A percentile compares a stretch with the other conserved stretches of the same genome.
Evolutionary conservation across 2,113 vertebrate genomes (phyloP).

Genomic region (Harpagus bidentatus): DNA sequence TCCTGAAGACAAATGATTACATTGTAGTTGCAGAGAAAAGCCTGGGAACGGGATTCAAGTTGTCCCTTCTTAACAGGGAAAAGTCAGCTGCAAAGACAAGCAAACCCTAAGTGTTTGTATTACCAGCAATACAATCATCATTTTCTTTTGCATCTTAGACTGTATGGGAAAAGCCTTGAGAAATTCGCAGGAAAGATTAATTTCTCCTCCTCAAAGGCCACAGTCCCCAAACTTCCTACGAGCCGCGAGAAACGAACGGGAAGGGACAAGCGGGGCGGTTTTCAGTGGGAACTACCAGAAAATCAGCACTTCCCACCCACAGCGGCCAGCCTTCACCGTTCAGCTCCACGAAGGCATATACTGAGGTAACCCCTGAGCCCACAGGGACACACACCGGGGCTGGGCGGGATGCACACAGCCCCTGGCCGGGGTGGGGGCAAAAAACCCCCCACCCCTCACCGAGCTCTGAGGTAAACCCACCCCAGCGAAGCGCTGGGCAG

Average conservation of each 20-base stretch:
- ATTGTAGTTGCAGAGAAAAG: not conserved
- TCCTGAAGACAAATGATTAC: not conserved
- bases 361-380: not conserved
- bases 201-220: not conserved
- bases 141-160: not conserved
- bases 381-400: not conserved
- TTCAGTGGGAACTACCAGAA: not conserved
- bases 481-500: no score
- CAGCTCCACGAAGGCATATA: fast-evolving
- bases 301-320: not conserved
- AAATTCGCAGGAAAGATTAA: not conserved
- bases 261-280: fast-evolving
- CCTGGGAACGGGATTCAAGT: not conserved
- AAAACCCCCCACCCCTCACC: no score
- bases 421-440: not conserved
- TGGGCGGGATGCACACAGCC: not conserved
- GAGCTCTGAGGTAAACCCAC: no score
- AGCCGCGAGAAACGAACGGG: not conserved
- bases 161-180: not conserved
- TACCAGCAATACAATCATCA: fast-evolving
- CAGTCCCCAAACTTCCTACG: not conserved
- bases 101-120: not conserved
- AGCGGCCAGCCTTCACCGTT: not conserved
- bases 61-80: not conserved
- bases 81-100: not conserved